Percentiles rank a stretch among this genome's conserved stretches.
These are phyloP conservation scores for Danaus melanippus DNA, from an alignment of 1,140 invertebrate genomes.

Conservation along the genomic window DNA sequence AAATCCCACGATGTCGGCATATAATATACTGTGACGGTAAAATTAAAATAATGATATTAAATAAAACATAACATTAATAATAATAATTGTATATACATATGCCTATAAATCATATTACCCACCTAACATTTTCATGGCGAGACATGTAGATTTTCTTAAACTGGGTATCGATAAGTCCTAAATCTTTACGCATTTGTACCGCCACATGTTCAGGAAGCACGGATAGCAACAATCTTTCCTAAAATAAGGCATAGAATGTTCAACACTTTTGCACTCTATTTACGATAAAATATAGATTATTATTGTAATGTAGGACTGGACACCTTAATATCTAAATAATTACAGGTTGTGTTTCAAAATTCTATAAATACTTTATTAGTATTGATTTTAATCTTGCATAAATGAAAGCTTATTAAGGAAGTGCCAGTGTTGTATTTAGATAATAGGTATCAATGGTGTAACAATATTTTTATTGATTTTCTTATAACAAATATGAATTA, in stretches of 20 bases:
- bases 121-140: conserved; percentile 96
- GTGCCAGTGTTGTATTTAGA: too few relatives aligned
- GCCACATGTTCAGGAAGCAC: conserved; percentile 96
- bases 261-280: too few relatives aligned
- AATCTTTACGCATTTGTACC: conserved; percentile 93
- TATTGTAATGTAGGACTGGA: too few relatives aligned
- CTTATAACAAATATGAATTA: too few relatives aligned
- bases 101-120: conserved; percentile 21
- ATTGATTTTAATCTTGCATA: too few relatives aligned
- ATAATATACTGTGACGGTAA: conserved; percentile 79
- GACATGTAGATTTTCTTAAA: conserved; percentile 99
- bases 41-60: conserved; percentile 12
- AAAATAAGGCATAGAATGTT: conserved; percentile 37
- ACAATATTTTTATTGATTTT: too few relatives aligned
- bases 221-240: conserved; percentile 91
- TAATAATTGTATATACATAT: conserved; percentile 7
- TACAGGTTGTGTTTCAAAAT: too few relatives aligned
- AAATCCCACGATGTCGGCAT: conserved; percentile 94
- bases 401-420: too few relatives aligned
- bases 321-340: too few relatives aligned
- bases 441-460: too few relatives aligned
- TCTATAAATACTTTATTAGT: too few relatives aligned
- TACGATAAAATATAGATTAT: too few relatives aligned
- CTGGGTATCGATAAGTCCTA: conserved; percentile 90
- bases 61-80: neutral